Base-by-base conservation (phyloP, 2,797 vertebrate genomes). In the Gallinago stenura region DNA sequence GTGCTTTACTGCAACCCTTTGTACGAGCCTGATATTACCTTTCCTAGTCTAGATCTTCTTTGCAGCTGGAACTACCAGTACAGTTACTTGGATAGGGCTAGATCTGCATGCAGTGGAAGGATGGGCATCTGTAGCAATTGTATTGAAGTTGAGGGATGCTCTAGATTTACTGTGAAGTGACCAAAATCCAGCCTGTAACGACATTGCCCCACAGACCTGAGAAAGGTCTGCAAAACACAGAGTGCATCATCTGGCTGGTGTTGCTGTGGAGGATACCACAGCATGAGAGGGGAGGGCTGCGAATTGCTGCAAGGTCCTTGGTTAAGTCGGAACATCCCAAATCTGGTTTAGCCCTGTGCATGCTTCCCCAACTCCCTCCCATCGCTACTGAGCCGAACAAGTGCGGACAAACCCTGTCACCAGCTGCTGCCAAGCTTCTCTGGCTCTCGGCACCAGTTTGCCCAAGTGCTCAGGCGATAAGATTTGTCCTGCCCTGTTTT, bases 401-500 rank as follows among this genome's bases (percentile, higher is more conserved):
- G 93, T 71, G 90, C 0, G 3, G 94, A 78, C 91, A 95, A 83
- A 92, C 88, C 57, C 90, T 78, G 33, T 33, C 37, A 10, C 14
- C 66, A 75, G 81, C 83, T 71, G 64, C 88, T 92, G 93, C 94
- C 75, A 87, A 76, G 64, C 57, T 68, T 78, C 87, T 75, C 72
- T 10, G 7, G 33, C 81, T 66, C 80, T 54, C 46, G 65, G 71
- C 53, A 65, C n/a, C 12, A 2, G 53, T 84, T 90, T 94, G 88
- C 86, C 93, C 93, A 33, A 90, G 93, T 51, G 60, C 87, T 95
- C 33, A 16, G 88, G 61, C 0, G 30, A 85, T 89, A 92, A 90
- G 91, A 35, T 84, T 93, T 3, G 18, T 92, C 93, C 93, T 96
- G 90, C 85, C 83, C 85, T 93, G 88, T 70, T 95, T 93, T 91